Percentiles rank a stretch among this genome's conserved stretches.
Evolutionary conservation across 2,888 invertebrate species (phyloP).

Genomic region (Matsumyia berberina): DNA sequence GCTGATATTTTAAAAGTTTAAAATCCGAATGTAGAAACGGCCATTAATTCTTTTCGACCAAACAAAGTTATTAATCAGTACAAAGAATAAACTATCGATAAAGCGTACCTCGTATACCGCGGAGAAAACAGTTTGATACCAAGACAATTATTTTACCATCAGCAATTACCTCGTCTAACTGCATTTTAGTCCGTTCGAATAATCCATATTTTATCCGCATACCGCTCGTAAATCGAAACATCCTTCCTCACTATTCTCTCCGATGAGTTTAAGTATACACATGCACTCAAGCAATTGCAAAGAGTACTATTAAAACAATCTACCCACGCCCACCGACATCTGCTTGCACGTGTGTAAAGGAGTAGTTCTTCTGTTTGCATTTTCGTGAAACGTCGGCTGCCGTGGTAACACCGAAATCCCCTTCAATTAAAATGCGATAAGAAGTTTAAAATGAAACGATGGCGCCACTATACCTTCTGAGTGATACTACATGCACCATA

Average conservation of each 20-base stretch:
- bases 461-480: conserved; percentile 25
- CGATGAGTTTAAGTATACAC: conserved; percentile 23
- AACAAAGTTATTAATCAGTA: conserved; percentile 26
- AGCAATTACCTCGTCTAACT: not conserved
- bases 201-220: conserved; percentile 18
- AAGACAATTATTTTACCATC: conserved; percentile 34
- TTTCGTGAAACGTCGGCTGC: conserved; percentile 31
- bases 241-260: conserved; percentile 53
- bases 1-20: too few relatives aligned
- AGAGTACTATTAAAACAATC: conserved; percentile 2
- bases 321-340: not conserved
- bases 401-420: conserved; percentile 48
- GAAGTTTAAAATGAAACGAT: conserved; percentile 36
- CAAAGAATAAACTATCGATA: conserved; percentile 23
- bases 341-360: conserved; percentile 10
- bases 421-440: conserved; percentile 60
- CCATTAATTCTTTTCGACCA: conserved; percentile 3
- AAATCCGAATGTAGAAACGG: too few relatives aligned
- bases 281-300: conserved; percentile 10
- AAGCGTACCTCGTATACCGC: too few relatives aligned
- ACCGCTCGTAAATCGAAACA: conserved; percentile 42
- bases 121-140: not conserved
- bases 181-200: not conserved
- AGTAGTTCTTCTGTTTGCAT: conserved; percentile 10
- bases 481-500: not conserved